A percentile compares a stretch with the other conserved stretches of the same genome.
Evolutionary conservation across 2,888 invertebrate genomes (phyloP).

Genomic region (Busseola fusca): DNA sequence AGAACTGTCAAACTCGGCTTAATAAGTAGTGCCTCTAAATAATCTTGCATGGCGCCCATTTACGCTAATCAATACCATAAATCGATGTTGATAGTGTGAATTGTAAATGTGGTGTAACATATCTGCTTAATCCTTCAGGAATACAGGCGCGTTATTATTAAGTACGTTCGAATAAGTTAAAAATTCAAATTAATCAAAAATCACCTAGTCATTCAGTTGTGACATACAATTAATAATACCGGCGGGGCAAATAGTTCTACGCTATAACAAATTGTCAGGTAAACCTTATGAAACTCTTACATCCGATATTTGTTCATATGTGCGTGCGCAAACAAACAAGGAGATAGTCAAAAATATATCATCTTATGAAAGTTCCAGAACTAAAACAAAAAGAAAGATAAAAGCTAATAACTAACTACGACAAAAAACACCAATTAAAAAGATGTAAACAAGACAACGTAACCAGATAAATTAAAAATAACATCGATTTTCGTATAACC

Average conservation of each 20-base stretch:
- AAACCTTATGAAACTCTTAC: not conserved
- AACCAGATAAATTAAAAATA: not conserved
- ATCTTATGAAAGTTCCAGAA: not conserved
- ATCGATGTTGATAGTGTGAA: not conserved
- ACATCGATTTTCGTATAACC: not conserved
- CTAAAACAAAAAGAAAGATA: not conserved
- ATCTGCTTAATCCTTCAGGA: not conserved
- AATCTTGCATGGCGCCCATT: not conserved
- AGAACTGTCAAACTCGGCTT: not conserved
- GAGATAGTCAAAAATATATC: not conserved
- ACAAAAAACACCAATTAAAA: too few species aligned
- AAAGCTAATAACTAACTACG: not conserved
- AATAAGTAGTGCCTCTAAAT: not conserved
- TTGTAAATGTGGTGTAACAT: not conserved
- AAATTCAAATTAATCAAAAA: not conserved
- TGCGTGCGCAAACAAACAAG: not conserved
- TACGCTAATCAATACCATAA: not conserved
- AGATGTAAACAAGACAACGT: not conserved
- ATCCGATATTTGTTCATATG: not conserved
- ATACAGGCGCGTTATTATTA: not conserved
- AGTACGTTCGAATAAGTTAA: not conserved
- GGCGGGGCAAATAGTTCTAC: not conserved
- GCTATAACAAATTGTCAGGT: not conserved
- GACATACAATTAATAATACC: not conserved
- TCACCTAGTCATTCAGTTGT: not conserved